phyloP scores from a whole-genome alignment of 2,113 vertebrate species.

The Perccottus glenii region DNA sequence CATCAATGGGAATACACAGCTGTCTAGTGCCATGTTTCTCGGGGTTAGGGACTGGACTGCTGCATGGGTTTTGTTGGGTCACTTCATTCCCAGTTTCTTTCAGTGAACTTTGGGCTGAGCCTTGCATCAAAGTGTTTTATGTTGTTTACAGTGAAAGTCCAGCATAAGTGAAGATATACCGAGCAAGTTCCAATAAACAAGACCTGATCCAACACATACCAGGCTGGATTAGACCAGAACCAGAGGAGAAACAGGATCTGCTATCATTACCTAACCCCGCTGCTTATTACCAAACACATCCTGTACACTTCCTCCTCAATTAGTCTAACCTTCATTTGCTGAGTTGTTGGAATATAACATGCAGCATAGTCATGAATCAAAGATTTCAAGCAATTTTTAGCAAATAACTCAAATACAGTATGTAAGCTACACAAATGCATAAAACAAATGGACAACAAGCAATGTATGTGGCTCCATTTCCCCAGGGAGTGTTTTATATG shows the following conservation, averaged over 20 bases:
- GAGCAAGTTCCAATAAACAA: constrained; percentile 43
- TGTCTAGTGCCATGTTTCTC: constrained; percentile 62
- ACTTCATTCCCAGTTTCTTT: constrained; percentile 31
- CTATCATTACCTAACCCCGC: constrained; percentile 53
- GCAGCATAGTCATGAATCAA: constrained; percentile 52
- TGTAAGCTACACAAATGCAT: constrained; percentile 62
- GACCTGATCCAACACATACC: constrained; percentile 71
- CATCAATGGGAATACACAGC: constrained; percentile 69
- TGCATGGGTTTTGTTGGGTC: constrained; percentile 30
- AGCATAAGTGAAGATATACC: constrained; percentile 5
- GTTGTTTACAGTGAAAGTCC: constrained; percentile 42
- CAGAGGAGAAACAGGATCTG: constrained; percentile 75
- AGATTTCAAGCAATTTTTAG: not conserved
- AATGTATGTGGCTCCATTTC: constrained; percentile 35
- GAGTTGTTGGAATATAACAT: constrained; percentile 3
- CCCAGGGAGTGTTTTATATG: constrained; percentile 50
- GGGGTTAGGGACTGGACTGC: constrained; percentile 46
- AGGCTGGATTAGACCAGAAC: constrained; percentile 76
- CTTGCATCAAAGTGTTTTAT: not conserved
- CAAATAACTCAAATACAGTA: constrained; percentile 68
- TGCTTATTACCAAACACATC: constrained; percentile 67
- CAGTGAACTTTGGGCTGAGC: not conserved
- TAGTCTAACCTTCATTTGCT: constrained; percentile 75
- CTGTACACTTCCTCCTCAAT: constrained; percentile 78
- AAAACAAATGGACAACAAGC: constrained; percentile 61